Base-by-base conservation (phyloP, 2,113 vertebrate genomes). In the Mustela nigripes region DNA sequence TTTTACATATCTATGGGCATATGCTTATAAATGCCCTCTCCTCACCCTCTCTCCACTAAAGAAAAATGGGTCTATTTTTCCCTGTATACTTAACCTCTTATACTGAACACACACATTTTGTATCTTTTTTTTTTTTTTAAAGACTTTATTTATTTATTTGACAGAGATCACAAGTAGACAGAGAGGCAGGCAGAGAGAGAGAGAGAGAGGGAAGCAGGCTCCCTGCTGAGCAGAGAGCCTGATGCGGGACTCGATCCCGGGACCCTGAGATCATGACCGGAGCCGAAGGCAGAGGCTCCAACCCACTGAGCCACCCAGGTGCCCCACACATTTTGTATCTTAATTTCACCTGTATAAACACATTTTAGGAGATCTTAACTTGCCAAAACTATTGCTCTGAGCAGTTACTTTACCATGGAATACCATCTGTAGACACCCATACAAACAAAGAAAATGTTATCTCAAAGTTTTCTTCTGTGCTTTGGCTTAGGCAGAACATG, bases 61-160 rank as follows among this genome's bases (percentile, higher is more conserved):
- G 82, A 97, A 92, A 92, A 50, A 36, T 81, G 7, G 74, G 56
- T 89, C 22, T 83, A 11, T 60, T 93, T 93, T 96, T 95, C 33
- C 26, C 7, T 82, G 24, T 82, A 5, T 79, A 56, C 2, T 71
- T 24, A 81, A 81, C 5, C 71, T 11, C 45, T 93, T 31, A 89
- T 53, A 88, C 16, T 80, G 60, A 94, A 83, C 76, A 39, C 53
- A 89, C 22, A 85, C 1, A 63, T 84, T 93, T 85, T 85, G 33
- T 89, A n/a, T 96, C 26, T 93, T 26, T 48, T 48, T 48, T 48
- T 36, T 48, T 48, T 48, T 48, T 48, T 48, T 48, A 11, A 48
- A 48, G 45, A 48, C 9, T 45, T 45, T 48, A 48, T 48, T 48
- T 48, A 48, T 48, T 48, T 48, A 48, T 48, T 48, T 48, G 45